Evolutionary conservation across 92 coral and sea anemone species (phyloP), one percentile per base, ranked within the genome.

Genomic region (Epizoanthus ramosus): DNA sequence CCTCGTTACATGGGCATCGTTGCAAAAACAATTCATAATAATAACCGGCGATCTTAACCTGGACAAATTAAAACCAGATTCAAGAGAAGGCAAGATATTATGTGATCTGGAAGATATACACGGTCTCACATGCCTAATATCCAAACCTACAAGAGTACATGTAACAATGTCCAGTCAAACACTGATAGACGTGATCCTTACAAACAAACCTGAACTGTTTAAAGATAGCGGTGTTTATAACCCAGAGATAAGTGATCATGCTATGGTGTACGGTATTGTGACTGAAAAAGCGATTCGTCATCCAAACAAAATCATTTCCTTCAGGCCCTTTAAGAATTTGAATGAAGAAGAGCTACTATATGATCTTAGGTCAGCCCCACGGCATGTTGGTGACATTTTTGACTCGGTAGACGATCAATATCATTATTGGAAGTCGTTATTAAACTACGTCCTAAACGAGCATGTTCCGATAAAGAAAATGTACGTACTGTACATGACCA

Each of bases 401-500:
- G 85, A 81, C 37, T 43, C 73, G 60, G 43, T 88, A 5, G 88
- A 88, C 64, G 88, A 88, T 58, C 63, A 76, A 70, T 75, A 60
- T 22, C 22, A 10, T 60, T 84, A 76, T 56, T 84, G 85, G 85
- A 72, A 84, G 19, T 43, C 63, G n/a, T 67, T 84, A 54, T 23
- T 87, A 54, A 87, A 64, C 53, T 45, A 68, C 75, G 67, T 84
- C 31, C 53, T 88, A 47, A 71, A 83, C 35, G 85, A 83, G 24
- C 91, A 77, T 47, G 67, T 52, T 25, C 87, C 87, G 41, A 47
- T 68, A 22, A 87, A 76, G 76, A 66, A 68, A 31, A 87, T 83
- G 80, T 63, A 87, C 71, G 91, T 87, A 17, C 87, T 88, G 63
- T 70, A 88, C 41, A 88, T 83, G 91, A 88, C 87, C 35, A 63